These are phyloP conservation scores for Zosterops japonicus DNA, from an alignment of 2,113 vertebrate genomes.

Conservation along the genomic window DNA sequence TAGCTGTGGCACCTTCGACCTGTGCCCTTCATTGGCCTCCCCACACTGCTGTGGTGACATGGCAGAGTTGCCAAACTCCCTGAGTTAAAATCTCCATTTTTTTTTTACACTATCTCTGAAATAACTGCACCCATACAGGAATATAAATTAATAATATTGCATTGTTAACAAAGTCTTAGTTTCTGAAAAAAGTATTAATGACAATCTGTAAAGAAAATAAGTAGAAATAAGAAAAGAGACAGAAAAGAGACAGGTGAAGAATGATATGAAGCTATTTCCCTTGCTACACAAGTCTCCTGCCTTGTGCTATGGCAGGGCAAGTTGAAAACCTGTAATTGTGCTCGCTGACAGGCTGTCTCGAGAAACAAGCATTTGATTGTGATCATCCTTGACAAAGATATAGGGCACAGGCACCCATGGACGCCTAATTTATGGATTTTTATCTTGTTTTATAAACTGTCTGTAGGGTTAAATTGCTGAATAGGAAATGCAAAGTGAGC, in stretches of 20 bases:
- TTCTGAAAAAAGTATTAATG: neutral
- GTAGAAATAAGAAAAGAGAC: neutral
- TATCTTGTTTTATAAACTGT: constrained; percentile 63
- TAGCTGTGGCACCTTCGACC: neutral
- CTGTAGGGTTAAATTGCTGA: constrained; percentile 55
- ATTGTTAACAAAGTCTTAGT: neutral
- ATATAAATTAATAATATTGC: neutral
- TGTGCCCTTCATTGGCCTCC: neutral
- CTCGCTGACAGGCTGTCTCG: constrained; percentile 45
- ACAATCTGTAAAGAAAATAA: constrained; percentile 1
- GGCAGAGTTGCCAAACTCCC: neutral
- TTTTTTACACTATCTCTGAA: neutral
- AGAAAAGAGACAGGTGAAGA: neutral
- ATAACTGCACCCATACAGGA: neutral
- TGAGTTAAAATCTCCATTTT: neutral
- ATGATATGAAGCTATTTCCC: neutral
- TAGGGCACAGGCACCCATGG: constrained; percentile 45
- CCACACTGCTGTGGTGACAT: accelerated
- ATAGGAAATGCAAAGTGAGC: constrained; percentile 53
- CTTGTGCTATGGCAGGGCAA: neutral
- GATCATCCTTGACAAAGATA: constrained; percentile 68
- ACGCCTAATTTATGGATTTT: constrained; percentile 66
- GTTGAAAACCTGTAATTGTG: constrained; percentile 38
- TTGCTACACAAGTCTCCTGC: neutral
- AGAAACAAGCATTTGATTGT: constrained; percentile 62